phyloP scores from a whole-genome alignment of 1,140 invertebrate genomes.

The Teleogryllus occipitalis region DNA sequence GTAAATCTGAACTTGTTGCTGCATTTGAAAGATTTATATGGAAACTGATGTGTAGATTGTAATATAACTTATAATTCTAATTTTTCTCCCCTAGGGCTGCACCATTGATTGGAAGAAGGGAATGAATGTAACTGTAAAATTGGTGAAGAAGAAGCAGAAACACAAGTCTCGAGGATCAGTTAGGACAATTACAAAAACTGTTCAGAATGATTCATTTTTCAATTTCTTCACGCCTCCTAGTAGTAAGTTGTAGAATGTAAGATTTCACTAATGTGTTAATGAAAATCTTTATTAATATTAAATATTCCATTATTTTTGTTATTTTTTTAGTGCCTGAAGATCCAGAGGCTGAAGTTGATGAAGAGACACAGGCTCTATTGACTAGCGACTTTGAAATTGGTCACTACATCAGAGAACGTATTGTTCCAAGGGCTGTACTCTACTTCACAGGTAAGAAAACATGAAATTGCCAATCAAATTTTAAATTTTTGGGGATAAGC shows the following conservation, averaged over 20 bases:
- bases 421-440: conserved; percentile 86
- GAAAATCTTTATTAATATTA: neutral
- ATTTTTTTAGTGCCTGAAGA: conserved; percentile 46
- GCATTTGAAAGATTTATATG: too few relatives aligned
- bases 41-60: too few relatives aligned
- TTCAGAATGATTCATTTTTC: conserved; percentile 94
- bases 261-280: neutral
- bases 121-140: conserved; percentile 95
- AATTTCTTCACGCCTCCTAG: conserved; percentile 94
- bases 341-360: conserved; percentile 58
- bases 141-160: conserved; percentile 96
- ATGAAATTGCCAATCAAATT: neutral
- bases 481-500: neutral
- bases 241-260: conserved; percentile 37
- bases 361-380: conserved; percentile 65
- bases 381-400: conserved; percentile 95
- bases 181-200: conserved; percentile 88
- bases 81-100: conserved; percentile 53
- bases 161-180: conserved; percentile 90
- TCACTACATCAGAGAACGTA: conserved; percentile 90
- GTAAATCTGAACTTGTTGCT: too few relatives aligned
- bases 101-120: conserved; percentile 91
- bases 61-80: neutral
- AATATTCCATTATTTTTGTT: neutral
- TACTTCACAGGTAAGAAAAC: conserved; percentile 72